phyloP scores from a whole-genome alignment of 2,888 invertebrate species.

The Andricus quercusramuli region DNA sequence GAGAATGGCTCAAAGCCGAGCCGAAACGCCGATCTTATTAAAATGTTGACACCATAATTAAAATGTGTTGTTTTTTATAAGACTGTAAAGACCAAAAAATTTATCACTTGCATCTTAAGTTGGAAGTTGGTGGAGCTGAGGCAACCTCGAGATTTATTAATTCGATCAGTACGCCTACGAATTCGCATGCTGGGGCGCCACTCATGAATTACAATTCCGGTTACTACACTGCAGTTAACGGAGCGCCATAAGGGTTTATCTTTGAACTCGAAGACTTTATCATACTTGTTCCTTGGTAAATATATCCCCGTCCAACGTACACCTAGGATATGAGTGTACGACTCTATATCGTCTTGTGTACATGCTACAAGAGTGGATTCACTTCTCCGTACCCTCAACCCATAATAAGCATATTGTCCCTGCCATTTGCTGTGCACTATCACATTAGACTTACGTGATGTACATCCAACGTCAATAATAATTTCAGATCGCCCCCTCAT shows the following conservation, averaged over 20 bases:
- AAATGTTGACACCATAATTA: no score
- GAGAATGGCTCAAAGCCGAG: no score
- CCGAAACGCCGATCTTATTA: no score
- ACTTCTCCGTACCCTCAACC: constrained; percentile 11
- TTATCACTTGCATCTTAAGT: no score
- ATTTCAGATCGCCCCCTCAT: not conserved
- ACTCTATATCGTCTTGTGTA: constrained; percentile 18
- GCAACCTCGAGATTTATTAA: constrained; percentile 7
- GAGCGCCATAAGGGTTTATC: not conserved
- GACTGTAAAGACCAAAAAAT: no score
- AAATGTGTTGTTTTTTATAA: no score
- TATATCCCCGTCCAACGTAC: constrained; percentile 23
- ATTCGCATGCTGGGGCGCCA: constrained; percentile 9
- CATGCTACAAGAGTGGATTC: constrained; percentile 16
- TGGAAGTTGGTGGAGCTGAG: constrained; percentile 9
- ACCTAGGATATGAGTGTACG: constrained; percentile 20
- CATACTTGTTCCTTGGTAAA: constrained; percentile 20
- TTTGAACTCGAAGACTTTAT: constrained; percentile 33
- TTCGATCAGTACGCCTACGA: constrained; percentile 35
- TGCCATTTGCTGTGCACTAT: not conserved
- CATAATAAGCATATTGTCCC: constrained; percentile 35
- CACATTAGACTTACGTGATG: not conserved
- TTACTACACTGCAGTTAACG: not conserved
- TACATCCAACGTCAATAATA: not conserved
- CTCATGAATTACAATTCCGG: constrained; percentile 34